Evolutionary conservation across 2,888 invertebrate genomes (phyloP).

Genomic region (Drosophila cognata): DNA sequence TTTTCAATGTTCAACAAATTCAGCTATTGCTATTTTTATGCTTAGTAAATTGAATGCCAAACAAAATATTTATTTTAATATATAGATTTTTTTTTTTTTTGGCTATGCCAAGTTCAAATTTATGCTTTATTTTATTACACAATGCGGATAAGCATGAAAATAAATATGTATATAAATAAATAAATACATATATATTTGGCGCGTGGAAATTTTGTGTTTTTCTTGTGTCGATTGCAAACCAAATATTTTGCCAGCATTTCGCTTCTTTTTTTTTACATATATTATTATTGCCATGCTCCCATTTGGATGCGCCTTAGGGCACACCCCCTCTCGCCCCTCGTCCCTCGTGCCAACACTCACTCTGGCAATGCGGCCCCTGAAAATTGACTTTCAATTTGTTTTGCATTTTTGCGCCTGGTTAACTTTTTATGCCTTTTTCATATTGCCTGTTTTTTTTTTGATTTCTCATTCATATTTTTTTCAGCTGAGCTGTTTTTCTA

Average conservation of each 20-base stretch:
- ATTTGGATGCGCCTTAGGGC: constrained; percentile 23
- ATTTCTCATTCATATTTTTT: constrained; percentile 14
- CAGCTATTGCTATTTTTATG: neutral
- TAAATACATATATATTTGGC: constrained; percentile 20
- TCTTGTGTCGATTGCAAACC: constrained; percentile 29
- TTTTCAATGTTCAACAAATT: neutral
- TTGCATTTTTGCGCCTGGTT: constrained; percentile 65
- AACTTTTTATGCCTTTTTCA: constrained; percentile 61
- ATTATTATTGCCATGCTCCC: constrained; percentile 38
- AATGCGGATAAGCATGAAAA: constrained; percentile 39
- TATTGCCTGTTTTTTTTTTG: constrained; percentile 28
- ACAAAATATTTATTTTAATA: neutral
- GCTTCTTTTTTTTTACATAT: neutral
- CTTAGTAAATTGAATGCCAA: neutral
- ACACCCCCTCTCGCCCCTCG: neutral
- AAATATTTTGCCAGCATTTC: constrained; percentile 30
- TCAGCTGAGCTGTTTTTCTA: constrained; percentile 1
- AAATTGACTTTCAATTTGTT: constrained; percentile 77
- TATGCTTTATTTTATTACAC: constrained; percentile 44
- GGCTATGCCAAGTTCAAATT: neutral
- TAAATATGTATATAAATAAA: constrained; percentile 16
- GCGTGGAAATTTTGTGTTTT: constrained; percentile 21
- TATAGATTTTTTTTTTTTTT: neutral
- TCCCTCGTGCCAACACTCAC: neutral
- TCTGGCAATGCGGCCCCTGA: constrained; percentile 28